phyloP scores from a whole-genome alignment of 2,797 vertebrate species.

The Typhlichthys subterraneus region DNA sequence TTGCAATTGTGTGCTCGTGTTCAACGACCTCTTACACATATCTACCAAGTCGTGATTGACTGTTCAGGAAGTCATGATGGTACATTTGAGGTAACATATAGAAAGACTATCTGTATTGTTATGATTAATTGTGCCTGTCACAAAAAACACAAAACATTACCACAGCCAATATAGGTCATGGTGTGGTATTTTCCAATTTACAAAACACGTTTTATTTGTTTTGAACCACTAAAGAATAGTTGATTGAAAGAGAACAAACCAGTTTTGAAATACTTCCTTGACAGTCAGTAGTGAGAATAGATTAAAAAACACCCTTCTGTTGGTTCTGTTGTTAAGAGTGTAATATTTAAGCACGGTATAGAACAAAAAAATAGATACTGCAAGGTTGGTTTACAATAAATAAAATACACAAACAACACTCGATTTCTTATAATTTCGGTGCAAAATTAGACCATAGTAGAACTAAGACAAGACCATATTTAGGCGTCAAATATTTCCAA shows the following conservation, averaged over 20 bases:
- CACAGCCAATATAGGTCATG: conserved; percentile 9
- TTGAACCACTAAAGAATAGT: conserved; percentile 19
- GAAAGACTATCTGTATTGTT: conserved; percentile 11
- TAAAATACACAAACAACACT: conserved; percentile 40
- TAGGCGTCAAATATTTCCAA: conserved; percentile 30
- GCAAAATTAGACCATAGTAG: conserved; percentile 10
- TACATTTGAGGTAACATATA: conserved; percentile 59
- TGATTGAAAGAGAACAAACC: conserved; percentile 22
- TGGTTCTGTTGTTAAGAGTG: neutral
- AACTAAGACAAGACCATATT: conserved; percentile 43
- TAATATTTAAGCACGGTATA: neutral
- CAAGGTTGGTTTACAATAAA: conserved; percentile 16
- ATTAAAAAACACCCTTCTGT: too few species aligned
- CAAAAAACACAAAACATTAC: neutral
- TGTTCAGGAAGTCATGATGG: conserved; percentile 80
- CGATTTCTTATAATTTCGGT: conserved; percentile 16
- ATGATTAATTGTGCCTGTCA: neutral
- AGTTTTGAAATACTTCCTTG: conserved; percentile 1
- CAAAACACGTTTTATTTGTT: conserved; percentile 24
- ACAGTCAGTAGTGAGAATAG: neutral
- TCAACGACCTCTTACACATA: neutral
- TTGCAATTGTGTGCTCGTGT: too few species aligned
- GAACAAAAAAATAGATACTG: neutral
- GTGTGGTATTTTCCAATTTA: conserved; percentile 13
- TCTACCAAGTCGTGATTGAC: conserved; percentile 43